Percentiles rank a stretch among this genome's conserved stretches.
Evolutionary conservation across 1,140 invertebrate species (phyloP).

Genomic region (Anastrepha ludens): DNA sequence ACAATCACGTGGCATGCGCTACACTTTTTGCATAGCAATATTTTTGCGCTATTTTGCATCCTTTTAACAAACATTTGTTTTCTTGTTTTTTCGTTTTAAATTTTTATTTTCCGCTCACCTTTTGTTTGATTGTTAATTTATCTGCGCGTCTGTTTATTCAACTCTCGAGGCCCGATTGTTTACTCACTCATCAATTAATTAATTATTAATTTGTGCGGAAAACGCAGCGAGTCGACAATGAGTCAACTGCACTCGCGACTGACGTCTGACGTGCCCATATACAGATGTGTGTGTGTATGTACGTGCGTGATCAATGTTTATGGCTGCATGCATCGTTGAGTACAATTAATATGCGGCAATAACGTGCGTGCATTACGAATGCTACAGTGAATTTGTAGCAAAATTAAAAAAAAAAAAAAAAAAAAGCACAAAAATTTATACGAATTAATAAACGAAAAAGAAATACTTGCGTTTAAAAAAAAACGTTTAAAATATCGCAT

Average conservation of each 20-base stretch:
- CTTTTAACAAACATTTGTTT: background rate
- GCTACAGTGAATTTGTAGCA: background rate
- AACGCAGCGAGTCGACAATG: background rate
- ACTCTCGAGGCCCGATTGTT: constrained; percentile 4
- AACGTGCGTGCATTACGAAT: background rate
- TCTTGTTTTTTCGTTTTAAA: background rate
- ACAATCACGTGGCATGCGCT: background rate
- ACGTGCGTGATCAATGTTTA: constrained; percentile 15
- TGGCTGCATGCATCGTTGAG: constrained; percentile 28
- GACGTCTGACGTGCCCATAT: background rate
- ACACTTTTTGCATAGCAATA: background rate
- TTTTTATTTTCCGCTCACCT: background rate
- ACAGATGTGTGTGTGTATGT: background rate
- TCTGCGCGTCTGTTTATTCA: background rate
- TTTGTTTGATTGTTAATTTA: background rate
- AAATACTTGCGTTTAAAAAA: background rate
- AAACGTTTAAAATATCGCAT: background rate
- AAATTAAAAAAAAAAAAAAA: background rate
- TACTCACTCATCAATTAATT: constrained; percentile 50
- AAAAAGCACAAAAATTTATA: background rate
- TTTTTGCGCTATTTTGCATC: background rate
- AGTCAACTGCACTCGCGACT: constrained; percentile 2
- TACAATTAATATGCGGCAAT: constrained; percentile 33
- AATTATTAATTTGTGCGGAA: constrained; percentile 50
- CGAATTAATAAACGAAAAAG: background rate